Percentiles rank a stretch among this genome's conserved stretches.
phyloP scores from a whole-genome alignment of 2,113 vertebrate species.

The Gymnogyps californianus region DNA sequence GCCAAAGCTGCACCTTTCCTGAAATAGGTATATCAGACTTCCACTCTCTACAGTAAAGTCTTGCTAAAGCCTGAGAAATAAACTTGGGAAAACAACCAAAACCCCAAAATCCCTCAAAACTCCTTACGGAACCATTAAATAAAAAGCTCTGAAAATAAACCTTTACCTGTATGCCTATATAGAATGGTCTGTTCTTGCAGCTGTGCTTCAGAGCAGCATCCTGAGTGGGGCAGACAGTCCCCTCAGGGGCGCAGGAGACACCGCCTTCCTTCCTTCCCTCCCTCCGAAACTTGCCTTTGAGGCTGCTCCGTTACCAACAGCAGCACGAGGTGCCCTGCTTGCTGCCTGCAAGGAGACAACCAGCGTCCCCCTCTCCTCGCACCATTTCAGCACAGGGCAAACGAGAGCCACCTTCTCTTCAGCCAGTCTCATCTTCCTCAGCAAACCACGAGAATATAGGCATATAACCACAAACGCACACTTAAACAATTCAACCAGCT shows the following conservation, averaged over 20 bases:
- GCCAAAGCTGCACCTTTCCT: not conserved
- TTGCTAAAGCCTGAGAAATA: not conserved
- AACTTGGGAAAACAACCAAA: not conserved
- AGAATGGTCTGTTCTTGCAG: too few species aligned
- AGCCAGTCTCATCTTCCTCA: not conserved
- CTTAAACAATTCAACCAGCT: not conserved
- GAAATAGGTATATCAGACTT: not conserved
- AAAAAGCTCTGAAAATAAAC: not conserved
- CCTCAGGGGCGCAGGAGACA: accelerated
- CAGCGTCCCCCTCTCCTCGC: too few species aligned
- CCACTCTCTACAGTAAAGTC: too few species aligned
- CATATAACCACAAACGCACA: too few species aligned
- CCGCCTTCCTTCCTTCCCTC: accelerated
- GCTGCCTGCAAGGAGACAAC: too few species aligned
- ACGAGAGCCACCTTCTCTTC: too few species aligned
- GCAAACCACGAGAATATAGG: accelerated
- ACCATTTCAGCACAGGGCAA: not conserved
- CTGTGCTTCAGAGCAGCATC: accelerated
- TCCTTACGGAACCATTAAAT: not conserved
- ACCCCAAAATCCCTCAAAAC: not conserved
- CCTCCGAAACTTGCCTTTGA: accelerated
- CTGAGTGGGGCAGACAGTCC: accelerated
- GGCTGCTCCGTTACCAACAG: not conserved
- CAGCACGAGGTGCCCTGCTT: accelerated
- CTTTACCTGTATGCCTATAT: not conserved